These are phyloP conservation scores for Drymonia ruficornis DNA, from an alignment of 2,888 invertebrate species.

Conservation along the genomic window DNA sequence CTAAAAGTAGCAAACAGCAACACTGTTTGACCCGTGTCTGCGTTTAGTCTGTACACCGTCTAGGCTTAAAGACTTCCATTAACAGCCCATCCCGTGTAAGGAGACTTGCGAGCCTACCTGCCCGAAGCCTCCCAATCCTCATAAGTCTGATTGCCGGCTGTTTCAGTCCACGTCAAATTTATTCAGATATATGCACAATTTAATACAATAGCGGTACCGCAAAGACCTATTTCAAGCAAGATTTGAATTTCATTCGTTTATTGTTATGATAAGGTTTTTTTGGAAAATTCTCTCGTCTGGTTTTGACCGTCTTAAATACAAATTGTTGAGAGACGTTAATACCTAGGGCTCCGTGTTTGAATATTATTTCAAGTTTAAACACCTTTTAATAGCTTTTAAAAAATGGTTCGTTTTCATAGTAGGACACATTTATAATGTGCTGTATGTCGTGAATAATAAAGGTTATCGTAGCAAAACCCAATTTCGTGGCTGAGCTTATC, in stretches of 20 bases:
- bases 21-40: too few relatives aligned
- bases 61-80: too few relatives aligned
- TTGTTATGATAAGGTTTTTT: constrained; percentile 29
- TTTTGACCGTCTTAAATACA: constrained; percentile 8
- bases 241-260: constrained; percentile 42
- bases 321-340: neutral
- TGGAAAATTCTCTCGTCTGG: constrained; percentile 6
- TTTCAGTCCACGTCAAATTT: constrained; percentile 43
- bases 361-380: neutral
- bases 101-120: neutral
- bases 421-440: neutral
- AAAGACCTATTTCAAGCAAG: constrained; percentile 6
- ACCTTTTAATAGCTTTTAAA: neutral
- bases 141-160: constrained; percentile 32
- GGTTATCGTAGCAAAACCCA: neutral
- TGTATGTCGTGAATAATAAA: neutral
- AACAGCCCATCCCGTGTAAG: too few relatives aligned
- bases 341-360: too few relatives aligned
- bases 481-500: too few relatives aligned
- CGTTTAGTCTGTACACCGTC: too few relatives aligned
- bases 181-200: constrained; percentile 66
- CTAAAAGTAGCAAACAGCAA: too few relatives aligned
- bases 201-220: constrained; percentile 45
- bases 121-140: neutral
- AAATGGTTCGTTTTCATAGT: neutral